Percentiles rank a stretch among this genome's conserved stretches.
phyloP scores from a whole-genome alignment of 2,113 vertebrate species.

The Oenanthe melanoleuca region DNA sequence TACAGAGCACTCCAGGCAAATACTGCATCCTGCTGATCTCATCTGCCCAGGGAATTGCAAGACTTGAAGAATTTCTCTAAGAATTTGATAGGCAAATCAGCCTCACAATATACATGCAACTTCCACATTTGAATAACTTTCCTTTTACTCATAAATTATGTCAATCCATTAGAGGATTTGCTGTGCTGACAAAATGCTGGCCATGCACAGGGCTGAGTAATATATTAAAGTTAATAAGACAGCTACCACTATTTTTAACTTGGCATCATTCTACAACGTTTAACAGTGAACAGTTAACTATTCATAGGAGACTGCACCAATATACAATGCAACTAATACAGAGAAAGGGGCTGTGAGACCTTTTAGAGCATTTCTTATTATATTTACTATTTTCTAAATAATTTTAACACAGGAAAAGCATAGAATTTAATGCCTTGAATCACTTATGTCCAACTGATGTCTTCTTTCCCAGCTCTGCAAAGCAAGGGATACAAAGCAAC shows the following conservation, averaged over 20 bases:
- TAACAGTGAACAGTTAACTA: slow-evolving; percentile 47
- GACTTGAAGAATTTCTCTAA: background rate
- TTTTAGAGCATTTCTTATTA: background rate
- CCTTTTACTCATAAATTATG: slow-evolving; percentile 46
- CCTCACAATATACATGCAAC: background rate
- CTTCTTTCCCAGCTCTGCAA: background rate
- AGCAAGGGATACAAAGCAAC: background rate
- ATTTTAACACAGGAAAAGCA: background rate
- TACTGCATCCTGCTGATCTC: background rate
- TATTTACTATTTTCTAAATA: background rate
- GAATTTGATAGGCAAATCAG: slow-evolving; percentile 7
- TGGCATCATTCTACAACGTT: background rate
- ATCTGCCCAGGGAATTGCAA: background rate
- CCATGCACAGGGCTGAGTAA: background rate
- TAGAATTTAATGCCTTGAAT: background rate
- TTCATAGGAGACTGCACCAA: background rate
- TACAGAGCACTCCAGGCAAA: background rate
- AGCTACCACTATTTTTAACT: slow-evolving; percentile 56
- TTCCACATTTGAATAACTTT: slow-evolving; percentile 18
- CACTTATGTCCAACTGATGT: background rate
- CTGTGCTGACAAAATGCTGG: slow-evolving; percentile 56
- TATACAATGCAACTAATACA: background rate
- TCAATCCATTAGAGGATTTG: slow-evolving; percentile 44
- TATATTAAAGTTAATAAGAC: slow-evolving; percentile 59
- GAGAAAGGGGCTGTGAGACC: background rate